Conservation (phyloP, 2,888 invertebrate species). For the Drosophila heteroneura region DNA sequence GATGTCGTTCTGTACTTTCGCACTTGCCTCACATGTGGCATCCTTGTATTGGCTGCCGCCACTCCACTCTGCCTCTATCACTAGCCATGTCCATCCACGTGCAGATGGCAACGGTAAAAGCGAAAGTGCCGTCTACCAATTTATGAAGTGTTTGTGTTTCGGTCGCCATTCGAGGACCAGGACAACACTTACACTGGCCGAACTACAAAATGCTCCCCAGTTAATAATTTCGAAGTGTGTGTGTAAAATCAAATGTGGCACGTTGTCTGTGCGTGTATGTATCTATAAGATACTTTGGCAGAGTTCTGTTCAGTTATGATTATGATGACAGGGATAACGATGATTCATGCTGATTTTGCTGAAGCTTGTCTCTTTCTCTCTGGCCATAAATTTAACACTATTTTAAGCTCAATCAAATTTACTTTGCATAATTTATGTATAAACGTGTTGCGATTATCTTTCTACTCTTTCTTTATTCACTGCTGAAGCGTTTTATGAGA, state of each 20-base stretch:
- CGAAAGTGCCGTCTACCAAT: slow-evolving; percentile 77
- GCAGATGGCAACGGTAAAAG: slow-evolving; percentile 71
- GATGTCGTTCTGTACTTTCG: slow-evolving; percentile 19
- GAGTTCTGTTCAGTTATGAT: slow-evolving; percentile 3
- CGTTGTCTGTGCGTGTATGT: slow-evolving; percentile 35
- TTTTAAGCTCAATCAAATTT: slow-evolving; percentile 57
- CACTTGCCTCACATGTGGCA: slow-evolving; percentile 32
- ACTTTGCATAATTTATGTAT: slow-evolving; percentile 57
- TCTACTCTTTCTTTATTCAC: neutral
- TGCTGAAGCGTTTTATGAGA: slow-evolving; percentile 26
- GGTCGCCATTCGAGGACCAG: slow-evolving; percentile 34
- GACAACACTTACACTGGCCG: slow-evolving; percentile 67
- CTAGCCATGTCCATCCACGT: slow-evolving; percentile 49
- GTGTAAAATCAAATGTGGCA: slow-evolving; percentile 78
- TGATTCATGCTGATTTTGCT: slow-evolving; percentile 25
- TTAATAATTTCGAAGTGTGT: slow-evolving; percentile 80
- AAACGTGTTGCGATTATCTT: slow-evolving; percentile 42
- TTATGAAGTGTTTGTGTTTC: slow-evolving; percentile 78
- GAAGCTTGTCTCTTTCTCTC: neutral
- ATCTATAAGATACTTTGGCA: slow-evolving; percentile 46
- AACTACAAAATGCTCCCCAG: slow-evolving; percentile 84
- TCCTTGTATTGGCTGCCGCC: slow-evolving; percentile 1
- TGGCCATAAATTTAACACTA: slow-evolving; percentile 50
- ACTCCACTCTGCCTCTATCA: neutral
- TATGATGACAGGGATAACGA: slow-evolving; percentile 23